Percentiles rank a stretch among this genome's conserved stretches.
phyloP scores from a whole-genome alignment of 2,797 vertebrate species.

The Phalanger gymnotis region DNA sequence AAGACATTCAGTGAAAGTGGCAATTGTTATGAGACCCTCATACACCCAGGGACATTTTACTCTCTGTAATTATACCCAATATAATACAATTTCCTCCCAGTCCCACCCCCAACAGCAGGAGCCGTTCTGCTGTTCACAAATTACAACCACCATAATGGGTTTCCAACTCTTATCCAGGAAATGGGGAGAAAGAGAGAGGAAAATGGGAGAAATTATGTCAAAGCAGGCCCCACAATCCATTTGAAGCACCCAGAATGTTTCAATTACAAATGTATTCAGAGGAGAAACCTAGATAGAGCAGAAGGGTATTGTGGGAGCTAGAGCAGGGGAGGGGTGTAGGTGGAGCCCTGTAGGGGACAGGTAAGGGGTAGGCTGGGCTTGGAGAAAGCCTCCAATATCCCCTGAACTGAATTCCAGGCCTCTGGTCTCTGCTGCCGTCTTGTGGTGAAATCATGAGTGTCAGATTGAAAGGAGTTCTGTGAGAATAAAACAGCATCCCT shows the following conservation, averaged over 20 bases:
- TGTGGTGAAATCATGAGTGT: neutral
- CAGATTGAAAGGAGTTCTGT: neutral
- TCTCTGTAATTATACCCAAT: neutral
- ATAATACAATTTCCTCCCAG: neutral
- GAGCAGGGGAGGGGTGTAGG: neutral
- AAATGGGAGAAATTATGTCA: neutral
- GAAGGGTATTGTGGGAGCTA: neutral
- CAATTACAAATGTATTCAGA: neutral
- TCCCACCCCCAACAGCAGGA: neutral
- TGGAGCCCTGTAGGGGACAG: neutral
- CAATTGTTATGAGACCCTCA: neutral
- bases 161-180: neutral
- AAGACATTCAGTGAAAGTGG: neutral
- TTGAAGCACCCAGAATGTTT: neutral
- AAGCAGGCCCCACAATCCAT: neutral
- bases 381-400: neutral
- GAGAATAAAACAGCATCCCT: neutral
- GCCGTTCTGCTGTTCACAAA: neutral
- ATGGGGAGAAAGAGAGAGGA: neutral
- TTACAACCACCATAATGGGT: neutral
- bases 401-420: neutral
- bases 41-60: neutral
- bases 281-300: neutral
- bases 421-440: neutral
- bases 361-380: neutral